These are phyloP conservation scores for Sterna hirundo DNA, from an alignment of 2,113 vertebrate species.

Conservation along the genomic window DNA sequence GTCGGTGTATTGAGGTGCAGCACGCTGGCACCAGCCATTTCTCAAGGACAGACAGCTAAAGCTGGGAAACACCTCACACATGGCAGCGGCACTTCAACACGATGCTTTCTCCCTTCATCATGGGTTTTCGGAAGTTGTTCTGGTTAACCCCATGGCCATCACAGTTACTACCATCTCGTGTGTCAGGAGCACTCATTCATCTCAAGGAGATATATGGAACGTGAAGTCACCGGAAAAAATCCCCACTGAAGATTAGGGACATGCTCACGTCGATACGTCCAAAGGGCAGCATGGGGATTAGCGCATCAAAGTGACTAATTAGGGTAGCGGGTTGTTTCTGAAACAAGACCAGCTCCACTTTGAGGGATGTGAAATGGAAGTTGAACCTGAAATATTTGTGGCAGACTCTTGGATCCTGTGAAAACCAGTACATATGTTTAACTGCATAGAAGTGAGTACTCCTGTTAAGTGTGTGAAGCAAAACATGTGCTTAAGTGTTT, in stretches of 20 bases:
- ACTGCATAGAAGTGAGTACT: neutral
- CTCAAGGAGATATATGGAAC: neutral
- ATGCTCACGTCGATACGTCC: rapidly evolving
- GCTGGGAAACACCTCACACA: neutral
- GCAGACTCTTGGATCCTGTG: neutral
- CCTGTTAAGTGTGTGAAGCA: neutral
- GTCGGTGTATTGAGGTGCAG: rapidly evolving
- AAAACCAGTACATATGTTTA: neutral
- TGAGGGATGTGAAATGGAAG: neutral
- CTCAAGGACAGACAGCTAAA: neutral
- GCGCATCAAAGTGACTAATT: neutral
- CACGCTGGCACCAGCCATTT: rapidly evolving
- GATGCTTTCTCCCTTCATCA: neutral
- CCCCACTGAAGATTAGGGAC: neutral
- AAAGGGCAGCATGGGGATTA: neutral
- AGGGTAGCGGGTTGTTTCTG: neutral
- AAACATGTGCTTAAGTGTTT: conserved; percentile 7
- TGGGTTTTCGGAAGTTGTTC: neutral
- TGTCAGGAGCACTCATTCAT: neutral
- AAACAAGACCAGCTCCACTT: neutral
- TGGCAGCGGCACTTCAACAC: neutral
- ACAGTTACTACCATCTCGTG: neutral
- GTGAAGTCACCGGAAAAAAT: neutral
- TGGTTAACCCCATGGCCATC: neutral
- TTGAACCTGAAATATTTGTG: conserved; percentile 1